Conservation (phyloP, 2,888 invertebrate genomes). For the Dryocosmus kuriphilus region DNA sequence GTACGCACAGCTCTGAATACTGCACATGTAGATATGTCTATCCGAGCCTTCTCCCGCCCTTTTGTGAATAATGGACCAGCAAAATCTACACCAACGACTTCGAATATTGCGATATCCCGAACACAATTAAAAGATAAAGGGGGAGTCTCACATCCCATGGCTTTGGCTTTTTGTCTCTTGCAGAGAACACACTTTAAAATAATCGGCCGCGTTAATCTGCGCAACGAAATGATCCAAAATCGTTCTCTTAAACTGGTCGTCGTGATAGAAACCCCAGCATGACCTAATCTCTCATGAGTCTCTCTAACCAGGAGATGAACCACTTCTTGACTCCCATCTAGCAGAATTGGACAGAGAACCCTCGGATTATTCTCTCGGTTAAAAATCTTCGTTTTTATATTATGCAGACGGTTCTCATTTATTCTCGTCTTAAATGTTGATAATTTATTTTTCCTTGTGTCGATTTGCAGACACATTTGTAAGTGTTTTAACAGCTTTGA, state of each 20-base stretch:
- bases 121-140: slow-evolving; percentile 53
- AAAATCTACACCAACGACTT: too few relatives aligned
- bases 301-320: too few relatives aligned
- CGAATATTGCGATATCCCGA: too few relatives aligned
- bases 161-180: too few relatives aligned
- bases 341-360: neutral
- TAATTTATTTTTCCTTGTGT: neutral
- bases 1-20: neutral
- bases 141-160: neutral
- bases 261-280: slow-evolving; percentile 49
- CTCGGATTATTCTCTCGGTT: slow-evolving; percentile 19
- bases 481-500: slow-evolving; percentile 20
- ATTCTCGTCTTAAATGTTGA: slow-evolving; percentile 32
- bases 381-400: slow-evolving; percentile 38
- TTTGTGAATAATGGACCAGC: slow-evolving; percentile 66
- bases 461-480: slow-evolving; percentile 22
- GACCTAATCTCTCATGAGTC: slow-evolving; percentile 43
- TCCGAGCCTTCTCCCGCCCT: slow-evolving; percentile 52
- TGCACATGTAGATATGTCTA: too few relatives aligned
- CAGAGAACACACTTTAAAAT: too few relatives aligned
- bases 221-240: slow-evolving; percentile 51
- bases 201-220: slow-evolving; percentile 30
- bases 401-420: slow-evolving; percentile 14
- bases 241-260: slow-evolving; percentile 47
- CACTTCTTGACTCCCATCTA: slow-evolving; percentile 9